Base-by-base conservation (phyloP, 2,113 vertebrate genomes). In the Lucifuga dentata region DNA sequence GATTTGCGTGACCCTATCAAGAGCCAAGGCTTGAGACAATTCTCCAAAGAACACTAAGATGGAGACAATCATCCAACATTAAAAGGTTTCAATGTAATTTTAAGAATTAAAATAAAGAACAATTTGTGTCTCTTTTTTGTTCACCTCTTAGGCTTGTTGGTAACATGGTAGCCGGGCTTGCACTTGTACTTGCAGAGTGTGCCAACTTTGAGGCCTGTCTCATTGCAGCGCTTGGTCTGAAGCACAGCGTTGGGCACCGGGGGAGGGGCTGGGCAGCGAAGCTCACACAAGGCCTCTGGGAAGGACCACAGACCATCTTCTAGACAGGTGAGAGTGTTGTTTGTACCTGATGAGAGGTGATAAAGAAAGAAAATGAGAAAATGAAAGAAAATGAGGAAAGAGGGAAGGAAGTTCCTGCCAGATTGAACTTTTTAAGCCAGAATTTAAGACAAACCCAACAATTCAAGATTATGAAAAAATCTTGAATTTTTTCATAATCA, bases 241-340 rank as follows among this genome's bases (percentile, higher is more conserved):
- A 99, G 94, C 55, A 95, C 91, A 0, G 98, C 98, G 0, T 97
- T 95, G 52, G 95, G 93, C 5, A 99, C 91, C 0, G 91, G 23
- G 13, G 96, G 95, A 1, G 98, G 97, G 5, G 95, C 94, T 0
- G 93, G 93, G 75, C 98, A 99, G 89, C 97, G 94, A 35, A 99
- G 93, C 88, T 99, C 97, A 50, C 98, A 99, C 17, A 98, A 89
- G 17, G 97, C 96, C 61, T 99, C 97, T 0, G 98, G 98, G 68
- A 99, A 99, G n/a, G 98, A 99, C 98, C 98, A 99, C 49, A 99
- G 90, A 1, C 97, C 98, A 0, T 99, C 98, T 53, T 97, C 97
- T 81, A 98, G 90, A 64, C 98, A 99, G 24, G 92, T 96, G 55
- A 99, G 90, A 24, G 94, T 90, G 88, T 94, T 99, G 85, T 98